These are phyloP conservation scores for Kradibia gibbosae DNA, from an alignment of 1,140 invertebrate species.

Conservation along the genomic window DNA sequence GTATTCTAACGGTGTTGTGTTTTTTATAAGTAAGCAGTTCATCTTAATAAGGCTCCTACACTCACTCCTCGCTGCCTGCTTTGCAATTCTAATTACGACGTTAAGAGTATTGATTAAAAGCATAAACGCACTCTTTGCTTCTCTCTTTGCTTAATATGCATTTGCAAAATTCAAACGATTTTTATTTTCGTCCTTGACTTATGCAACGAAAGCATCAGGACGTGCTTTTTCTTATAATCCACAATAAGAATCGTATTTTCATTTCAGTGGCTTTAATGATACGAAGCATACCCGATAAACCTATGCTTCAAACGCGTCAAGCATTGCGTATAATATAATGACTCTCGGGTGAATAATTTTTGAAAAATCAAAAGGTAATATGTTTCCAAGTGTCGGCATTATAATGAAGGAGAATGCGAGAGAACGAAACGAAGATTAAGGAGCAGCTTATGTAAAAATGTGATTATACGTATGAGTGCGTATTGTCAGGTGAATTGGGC, in stretches of 20 bases:
- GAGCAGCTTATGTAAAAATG: conserved; percentile 15
- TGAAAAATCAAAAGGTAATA: not conserved
- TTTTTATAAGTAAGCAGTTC: not conserved
- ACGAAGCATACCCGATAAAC: not conserved
- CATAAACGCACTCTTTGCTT: no score
- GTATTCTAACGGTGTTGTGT: not conserved
- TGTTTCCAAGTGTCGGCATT: not conserved
- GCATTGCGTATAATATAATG: not conserved
- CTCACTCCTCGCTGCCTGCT: not conserved
- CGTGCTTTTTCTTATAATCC: not conserved
- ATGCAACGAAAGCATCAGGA: no score
- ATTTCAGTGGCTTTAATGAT: not conserved
- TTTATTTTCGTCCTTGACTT: not conserved
- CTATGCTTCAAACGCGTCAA: not conserved
- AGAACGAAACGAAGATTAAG: not conserved
- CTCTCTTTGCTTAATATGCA: not conserved
- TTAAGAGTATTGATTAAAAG: not conserved
- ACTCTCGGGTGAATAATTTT: conserved; percentile 9
- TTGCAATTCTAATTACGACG: conserved; percentile 9
- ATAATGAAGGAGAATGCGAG: conserved; percentile 22
- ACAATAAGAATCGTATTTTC: not conserved
- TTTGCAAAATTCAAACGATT: not conserved
- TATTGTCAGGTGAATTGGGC: conserved; percentile 31
- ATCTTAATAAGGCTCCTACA: conserved; percentile 31
- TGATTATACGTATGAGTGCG: conserved; percentile 7